These are phyloP conservation scores for Aptenodytes forsteri DNA, from an alignment of 2,113 vertebrate species.

Conservation along the genomic window DNA sequence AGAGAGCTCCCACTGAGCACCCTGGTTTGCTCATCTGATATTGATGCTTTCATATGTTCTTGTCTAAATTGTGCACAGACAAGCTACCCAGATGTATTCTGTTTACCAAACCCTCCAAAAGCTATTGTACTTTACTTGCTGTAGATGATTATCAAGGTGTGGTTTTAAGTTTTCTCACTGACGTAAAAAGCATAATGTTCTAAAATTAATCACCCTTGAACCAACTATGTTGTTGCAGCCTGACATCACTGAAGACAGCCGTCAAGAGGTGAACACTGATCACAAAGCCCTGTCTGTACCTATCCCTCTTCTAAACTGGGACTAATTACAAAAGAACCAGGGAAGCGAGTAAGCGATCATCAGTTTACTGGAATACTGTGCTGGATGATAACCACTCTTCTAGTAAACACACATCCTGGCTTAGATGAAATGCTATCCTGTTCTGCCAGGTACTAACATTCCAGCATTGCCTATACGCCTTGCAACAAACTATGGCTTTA, in stretches of 20 bases:
- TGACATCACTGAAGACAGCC: not conserved
- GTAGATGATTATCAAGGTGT: not conserved
- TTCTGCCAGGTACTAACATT: not conserved
- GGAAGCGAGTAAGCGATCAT: accelerated
- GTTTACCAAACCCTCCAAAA: not conserved
- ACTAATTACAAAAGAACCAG: not conserved
- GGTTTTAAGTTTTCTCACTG: not conserved
- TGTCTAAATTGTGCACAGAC: not conserved
- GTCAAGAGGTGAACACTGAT: not conserved
- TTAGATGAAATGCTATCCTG: not conserved
- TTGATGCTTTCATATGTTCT: not conserved
- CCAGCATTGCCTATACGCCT: not conserved
- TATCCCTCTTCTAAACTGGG: not conserved
- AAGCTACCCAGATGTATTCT: not conserved
- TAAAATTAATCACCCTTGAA: not conserved
- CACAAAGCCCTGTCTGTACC: not conserved
- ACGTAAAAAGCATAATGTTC: not conserved
- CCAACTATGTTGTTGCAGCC: not conserved
- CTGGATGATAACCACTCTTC: not conserved
- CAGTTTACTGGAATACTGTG: not conserved
- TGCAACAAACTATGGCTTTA: not conserved
- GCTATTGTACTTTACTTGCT: not conserved
- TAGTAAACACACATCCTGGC: not conserved
- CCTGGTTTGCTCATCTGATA: not conserved
- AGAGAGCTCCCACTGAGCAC: not conserved